These are phyloP conservation scores for Apostichopus californicus DNA, from an alignment of 35 echinoderm and acorn worm genomes.

Conservation along the genomic window DNA sequence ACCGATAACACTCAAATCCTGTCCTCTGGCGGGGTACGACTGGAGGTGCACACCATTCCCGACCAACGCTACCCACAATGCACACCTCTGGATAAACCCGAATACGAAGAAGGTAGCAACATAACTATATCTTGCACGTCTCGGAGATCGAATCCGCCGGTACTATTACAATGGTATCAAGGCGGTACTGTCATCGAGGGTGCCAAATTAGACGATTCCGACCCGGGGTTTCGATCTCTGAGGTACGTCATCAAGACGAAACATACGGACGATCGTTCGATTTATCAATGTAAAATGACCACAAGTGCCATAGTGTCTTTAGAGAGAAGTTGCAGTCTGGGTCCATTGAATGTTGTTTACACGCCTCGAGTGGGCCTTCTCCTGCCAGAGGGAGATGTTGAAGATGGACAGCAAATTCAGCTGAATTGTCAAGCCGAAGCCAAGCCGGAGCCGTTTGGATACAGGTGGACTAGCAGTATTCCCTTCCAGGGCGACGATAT, in stretches of 20 bases:
- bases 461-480: conserved; percentile 54
- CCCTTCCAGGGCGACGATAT: neutral
- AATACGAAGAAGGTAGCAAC: conserved; percentile 56
- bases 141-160: conserved; percentile 78
- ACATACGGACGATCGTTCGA: conserved; percentile 55
- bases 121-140: conserved; percentile 73
- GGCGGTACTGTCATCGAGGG: conserved; percentile 33
- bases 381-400: neutral
- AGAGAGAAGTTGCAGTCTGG: conserved; percentile 70
- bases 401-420: conserved; percentile 47
- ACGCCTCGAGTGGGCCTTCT: conserved; percentile 53
- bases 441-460: conserved; percentile 56
- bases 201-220: conserved; percentile 58
- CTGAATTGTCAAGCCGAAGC: conserved; percentile 59
- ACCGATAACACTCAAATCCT: neutral
- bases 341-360: conserved; percentile 59
- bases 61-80: conserved; percentile 63
- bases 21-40: conserved; percentile 44
- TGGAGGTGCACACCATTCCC: conserved; percentile 80
- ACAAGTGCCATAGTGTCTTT: conserved; percentile 58
- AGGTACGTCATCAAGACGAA: conserved; percentile 54
- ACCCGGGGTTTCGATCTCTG: conserved; percentile 60
- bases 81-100: conserved; percentile 54
- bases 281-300: conserved; percentile 82
- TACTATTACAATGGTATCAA: conserved; percentile 67